Conservation (phyloP, 2,113 vertebrate species). For the Melanerpes formicivorus region DNA sequence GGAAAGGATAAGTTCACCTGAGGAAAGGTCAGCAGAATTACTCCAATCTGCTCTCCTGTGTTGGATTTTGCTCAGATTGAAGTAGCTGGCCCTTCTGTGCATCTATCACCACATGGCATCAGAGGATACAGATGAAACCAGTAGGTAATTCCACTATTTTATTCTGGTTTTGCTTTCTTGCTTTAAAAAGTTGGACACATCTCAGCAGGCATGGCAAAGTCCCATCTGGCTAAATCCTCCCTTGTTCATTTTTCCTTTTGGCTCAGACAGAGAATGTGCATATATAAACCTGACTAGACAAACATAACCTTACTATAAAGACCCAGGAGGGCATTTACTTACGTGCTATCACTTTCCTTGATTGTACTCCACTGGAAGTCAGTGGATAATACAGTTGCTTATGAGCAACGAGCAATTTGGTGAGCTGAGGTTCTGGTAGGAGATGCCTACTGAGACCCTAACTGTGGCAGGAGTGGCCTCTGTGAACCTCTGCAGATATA, state of each 20-base stretch:
- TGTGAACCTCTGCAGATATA: neutral
- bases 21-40: neutral
- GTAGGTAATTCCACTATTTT: neutral
- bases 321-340: conserved; percentile 16
- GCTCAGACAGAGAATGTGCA: neutral
- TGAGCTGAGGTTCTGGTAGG: neutral
- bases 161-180: neutral
- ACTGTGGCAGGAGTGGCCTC: neutral
- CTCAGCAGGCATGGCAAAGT: neutral
- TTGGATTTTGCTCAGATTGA: neutral
- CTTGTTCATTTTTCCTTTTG: neutral
- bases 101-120: accelerated
- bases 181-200: neutral
- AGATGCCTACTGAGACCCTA: neutral
- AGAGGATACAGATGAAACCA: neutral
- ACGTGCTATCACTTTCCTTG: neutral
- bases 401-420: neutral
- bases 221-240: neutral
- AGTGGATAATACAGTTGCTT: neutral
- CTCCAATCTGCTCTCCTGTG: neutral
- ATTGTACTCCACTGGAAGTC: neutral
- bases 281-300: neutral
- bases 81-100: neutral
- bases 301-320: conserved; percentile 11
- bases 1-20: neutral